phyloP scores from a whole-genome alignment of 2,888 invertebrate genomes.

The Corbicula japonica region DNA sequence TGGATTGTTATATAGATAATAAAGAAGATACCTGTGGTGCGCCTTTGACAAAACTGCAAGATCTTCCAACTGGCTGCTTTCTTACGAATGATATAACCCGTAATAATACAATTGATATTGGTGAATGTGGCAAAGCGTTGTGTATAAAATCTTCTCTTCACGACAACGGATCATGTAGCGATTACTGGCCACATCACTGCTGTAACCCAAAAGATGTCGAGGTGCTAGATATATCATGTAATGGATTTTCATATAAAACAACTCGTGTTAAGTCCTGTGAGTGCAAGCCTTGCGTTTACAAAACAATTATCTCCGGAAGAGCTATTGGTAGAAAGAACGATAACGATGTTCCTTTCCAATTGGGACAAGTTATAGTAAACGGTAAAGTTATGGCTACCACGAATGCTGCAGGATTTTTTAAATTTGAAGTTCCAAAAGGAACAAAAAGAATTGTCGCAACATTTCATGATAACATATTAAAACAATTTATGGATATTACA shows the following conservation, averaged over 20 bases:
- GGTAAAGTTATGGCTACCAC: constrained; percentile 28
- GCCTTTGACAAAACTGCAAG: too few species aligned
- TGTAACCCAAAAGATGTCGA: too few species aligned
- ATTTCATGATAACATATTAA: constrained; percentile 39
- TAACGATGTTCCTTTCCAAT: constrained; percentile 37
- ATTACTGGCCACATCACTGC: too few species aligned
- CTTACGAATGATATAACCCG: too few species aligned
- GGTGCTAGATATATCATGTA: too few species aligned
- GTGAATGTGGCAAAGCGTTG: too few species aligned
- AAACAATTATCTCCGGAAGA: constrained; percentile 28
- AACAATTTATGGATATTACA: constrained; percentile 38
- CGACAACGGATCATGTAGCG: too few species aligned
- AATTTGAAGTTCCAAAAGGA: constrained; percentile 40
- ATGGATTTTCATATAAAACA: constrained; percentile 41
- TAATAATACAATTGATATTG: too few species aligned
- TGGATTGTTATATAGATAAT: too few species aligned
- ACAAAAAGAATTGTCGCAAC: constrained; percentile 19
- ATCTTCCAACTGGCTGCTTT: too few species aligned
- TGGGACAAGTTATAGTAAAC: constrained; percentile 24
- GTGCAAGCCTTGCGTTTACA: constrained; percentile 29
- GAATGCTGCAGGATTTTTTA: constrained; percentile 43
- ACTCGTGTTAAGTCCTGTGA: constrained; percentile 36
- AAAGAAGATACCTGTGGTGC: too few species aligned
- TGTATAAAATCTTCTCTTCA: too few species aligned
- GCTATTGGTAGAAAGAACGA: constrained; percentile 33